These are phyloP conservation scores for Chesias legatella DNA, from an alignment of 2,888 invertebrate genomes.

Conservation along the genomic window DNA sequence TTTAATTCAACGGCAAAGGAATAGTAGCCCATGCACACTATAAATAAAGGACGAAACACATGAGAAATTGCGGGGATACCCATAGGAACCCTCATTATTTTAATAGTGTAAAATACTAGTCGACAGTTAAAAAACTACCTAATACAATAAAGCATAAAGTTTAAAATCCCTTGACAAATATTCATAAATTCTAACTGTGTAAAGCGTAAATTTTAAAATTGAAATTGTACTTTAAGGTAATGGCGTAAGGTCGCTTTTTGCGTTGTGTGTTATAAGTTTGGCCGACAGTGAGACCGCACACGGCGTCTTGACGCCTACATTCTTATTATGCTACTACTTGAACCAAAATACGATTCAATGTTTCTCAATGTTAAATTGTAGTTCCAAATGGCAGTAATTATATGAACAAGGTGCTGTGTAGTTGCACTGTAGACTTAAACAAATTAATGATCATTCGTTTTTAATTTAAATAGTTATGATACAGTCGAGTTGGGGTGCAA, in stretches of 20 bases:
- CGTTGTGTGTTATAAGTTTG: conserved; percentile 29
- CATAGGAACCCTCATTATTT: conserved; percentile 73
- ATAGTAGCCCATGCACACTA: conserved; percentile 63
- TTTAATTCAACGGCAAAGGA: conserved; percentile 40
- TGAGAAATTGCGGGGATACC: conserved; percentile 72
- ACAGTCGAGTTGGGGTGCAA: too few species aligned
- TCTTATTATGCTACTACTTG: conserved; percentile 53
- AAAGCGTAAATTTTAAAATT: conserved; percentile 10
- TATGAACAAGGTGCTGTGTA: too few species aligned
- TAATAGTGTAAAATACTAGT: conserved; percentile 60
- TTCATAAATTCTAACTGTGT: conserved; percentile 21
- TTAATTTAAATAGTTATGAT: too few species aligned
- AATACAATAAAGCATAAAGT: conserved; percentile 26
- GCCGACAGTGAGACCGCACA: conserved; percentile 65
- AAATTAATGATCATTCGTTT: too few species aligned
- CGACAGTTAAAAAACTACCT: conserved; percentile 32
- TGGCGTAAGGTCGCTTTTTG: conserved; percentile 15
- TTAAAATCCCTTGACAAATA: conserved; percentile 25
- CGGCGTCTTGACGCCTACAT: conserved; percentile 58
- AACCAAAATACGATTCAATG: conserved; percentile 29
- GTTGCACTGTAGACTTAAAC: too few species aligned
- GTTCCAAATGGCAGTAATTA: too few species aligned
- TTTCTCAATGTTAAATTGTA: conserved; percentile 9
- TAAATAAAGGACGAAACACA: conserved; percentile 71
- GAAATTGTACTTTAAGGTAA: conserved; percentile 20